Percentiles rank a stretch among this genome's conserved stretches.
These are phyloP conservation scores for Lepidocyrtoides sp. DNA, from an alignment of 2,888 invertebrate genomes.

Conservation along the genomic window DNA sequence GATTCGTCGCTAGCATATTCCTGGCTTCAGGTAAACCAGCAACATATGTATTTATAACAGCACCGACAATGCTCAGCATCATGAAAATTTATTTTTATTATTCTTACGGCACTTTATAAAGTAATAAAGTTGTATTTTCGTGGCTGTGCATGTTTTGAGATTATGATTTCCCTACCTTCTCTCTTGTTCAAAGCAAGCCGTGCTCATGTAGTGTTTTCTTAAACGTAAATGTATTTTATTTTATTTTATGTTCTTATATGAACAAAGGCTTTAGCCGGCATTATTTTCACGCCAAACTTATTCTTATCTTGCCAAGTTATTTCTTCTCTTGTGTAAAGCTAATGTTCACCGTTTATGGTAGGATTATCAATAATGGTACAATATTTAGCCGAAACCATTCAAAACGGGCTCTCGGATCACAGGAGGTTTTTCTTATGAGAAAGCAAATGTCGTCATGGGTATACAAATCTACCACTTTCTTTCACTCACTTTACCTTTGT, in stretches of 20 bases:
- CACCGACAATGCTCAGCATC: background rate
- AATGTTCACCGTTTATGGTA: conserved; percentile 11
- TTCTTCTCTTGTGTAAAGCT: background rate
- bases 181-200: too few relatives aligned
- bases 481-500: background rate
- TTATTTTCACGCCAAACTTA: conserved; percentile 58
- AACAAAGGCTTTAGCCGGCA: conserved; percentile 20
- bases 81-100: background rate
- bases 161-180: background rate
- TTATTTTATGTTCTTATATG: background rate
- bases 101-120: background rate
- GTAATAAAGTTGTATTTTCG: conserved; percentile 19
- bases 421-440: background rate
- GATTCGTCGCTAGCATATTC: too few relatives aligned
- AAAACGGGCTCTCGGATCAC: background rate
- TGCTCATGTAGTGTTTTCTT: background rate
- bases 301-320: background rate
- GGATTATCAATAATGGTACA: background rate
- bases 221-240: conserved; percentile 11
- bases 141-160: background rate
- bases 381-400: background rate
- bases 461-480: background rate
- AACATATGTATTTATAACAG: background rate
- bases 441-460: background rate
- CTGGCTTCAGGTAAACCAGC: too few relatives aligned